Evolutionary conservation across 2,113 vertebrate genomes (phyloP), one percentile per base, ranked within the genome.

Genomic region (Chaenogobius annularis): DNA sequence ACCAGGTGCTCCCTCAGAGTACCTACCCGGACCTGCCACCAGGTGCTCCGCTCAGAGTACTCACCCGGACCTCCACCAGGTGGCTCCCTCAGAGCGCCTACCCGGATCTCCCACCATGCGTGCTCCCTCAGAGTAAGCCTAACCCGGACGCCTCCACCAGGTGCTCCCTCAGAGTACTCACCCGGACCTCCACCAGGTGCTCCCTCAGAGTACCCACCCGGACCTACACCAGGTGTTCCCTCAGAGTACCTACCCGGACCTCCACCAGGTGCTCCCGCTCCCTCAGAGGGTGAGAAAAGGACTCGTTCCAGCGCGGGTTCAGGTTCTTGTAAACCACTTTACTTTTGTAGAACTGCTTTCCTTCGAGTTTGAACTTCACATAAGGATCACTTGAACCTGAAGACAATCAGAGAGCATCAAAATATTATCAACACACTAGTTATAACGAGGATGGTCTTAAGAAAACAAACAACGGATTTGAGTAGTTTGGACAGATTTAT

Each of bases 321-420:
- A 98, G 82, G 87, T 94, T 96, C 88, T 96, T 99, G 81, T 95
- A 95, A 70, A 97, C 88, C 10, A 98, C 96, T 87, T 96, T 99
- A 83, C 97, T 98, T 93, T 99, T 99, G 82, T 98, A 98, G 12
- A 98, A 85, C 2, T 96, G 96, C 86, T 98, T 99, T 55, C 95
- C 96, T 44, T 96, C 95, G 54, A 98, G 87, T 91, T 96, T 96
- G 87, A 99, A 97, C 83, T 99, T 99, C 86, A 98, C 96, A 31
- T 98, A 99, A 0, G 97, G 97, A 78, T 99, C 96, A 70, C 96
- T 99, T 3, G 95, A 95, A 78, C 96, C 98, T 99, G 82, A 80
- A 66, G 26, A 81, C 17, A 52, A 50, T 19, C 14, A 52, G 20
- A 56, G 11, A 12, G 23, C 20, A 23, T 12, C 54, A 11, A 23